Evolutionary conservation across 2,797 vertebrate genomes (phyloP).

Genomic region (Lophius americanus): DNA sequence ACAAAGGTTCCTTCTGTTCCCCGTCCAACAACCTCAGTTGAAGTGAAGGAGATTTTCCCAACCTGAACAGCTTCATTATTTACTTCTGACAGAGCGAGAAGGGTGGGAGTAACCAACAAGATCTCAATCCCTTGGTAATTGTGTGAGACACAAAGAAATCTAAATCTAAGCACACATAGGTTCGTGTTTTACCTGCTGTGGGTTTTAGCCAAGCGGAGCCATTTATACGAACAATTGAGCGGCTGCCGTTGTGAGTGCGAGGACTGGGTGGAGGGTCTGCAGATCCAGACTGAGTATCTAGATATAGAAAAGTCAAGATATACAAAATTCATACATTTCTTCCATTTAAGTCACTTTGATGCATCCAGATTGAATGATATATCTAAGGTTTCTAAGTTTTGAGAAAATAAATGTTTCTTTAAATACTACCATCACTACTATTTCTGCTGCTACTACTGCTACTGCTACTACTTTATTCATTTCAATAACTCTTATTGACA

Average conservation of each 20-base stretch:
- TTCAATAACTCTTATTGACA: constrained; percentile 9
- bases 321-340: background rate
- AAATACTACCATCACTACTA: too few species aligned
- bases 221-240: constrained; percentile 47
- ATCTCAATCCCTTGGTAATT: background rate
- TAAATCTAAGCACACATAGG: background rate
- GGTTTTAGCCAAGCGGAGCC: constrained; percentile 20
- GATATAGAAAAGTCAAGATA: constrained; percentile 8
- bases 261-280: constrained; percentile 40
- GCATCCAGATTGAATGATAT: background rate
- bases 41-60: constrained; percentile 93
- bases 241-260: constrained; percentile 30
- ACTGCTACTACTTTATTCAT: background rate
- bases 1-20: constrained; percentile 95
- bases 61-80: constrained; percentile 80
- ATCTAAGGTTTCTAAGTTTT: background rate
- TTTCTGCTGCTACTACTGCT: background rate
- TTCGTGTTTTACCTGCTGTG: constrained; percentile 47
- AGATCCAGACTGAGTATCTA: constrained; percentile 46
- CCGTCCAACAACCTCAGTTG: constrained; percentile 88
- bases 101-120: background rate
- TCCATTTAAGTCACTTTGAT: background rate
- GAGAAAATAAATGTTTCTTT: background rate
- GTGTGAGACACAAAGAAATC: background rate
- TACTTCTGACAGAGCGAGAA: constrained; percentile 57